Conservation (phyloP, 1,140 invertebrate species). For the Diachasmimorpha longicaudata region DNA sequence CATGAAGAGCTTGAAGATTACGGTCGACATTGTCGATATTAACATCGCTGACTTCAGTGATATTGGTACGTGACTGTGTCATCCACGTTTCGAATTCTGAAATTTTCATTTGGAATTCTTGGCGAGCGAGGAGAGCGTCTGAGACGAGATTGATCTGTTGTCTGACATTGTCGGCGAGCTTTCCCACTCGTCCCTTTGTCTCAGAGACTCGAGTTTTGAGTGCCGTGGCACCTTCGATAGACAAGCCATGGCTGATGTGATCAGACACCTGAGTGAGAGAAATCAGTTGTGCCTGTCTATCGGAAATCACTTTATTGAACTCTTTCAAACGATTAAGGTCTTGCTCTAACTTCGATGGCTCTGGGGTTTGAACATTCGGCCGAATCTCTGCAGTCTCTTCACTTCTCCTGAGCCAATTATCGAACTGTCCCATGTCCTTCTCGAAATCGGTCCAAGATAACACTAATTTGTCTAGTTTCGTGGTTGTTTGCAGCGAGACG, state of each 20-base stretch:
- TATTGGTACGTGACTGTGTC: constrained; percentile 74
- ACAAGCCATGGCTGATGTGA: constrained; percentile 75
- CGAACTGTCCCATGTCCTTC: constrained; percentile 72
- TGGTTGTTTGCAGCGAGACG: constrained; percentile 73
- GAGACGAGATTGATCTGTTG: constrained; percentile 79
- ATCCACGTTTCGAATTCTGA: constrained; percentile 86
- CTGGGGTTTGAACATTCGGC: constrained; percentile 69
- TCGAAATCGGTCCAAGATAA: constrained; percentile 82
- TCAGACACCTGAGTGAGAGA: constrained; percentile 80
- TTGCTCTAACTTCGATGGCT: constrained; percentile 75
- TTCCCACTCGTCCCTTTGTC: constrained; percentile 74
- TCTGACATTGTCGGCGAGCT: constrained; percentile 75
- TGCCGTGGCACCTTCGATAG: constrained; percentile 75
- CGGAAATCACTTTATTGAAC: constrained; percentile 81
- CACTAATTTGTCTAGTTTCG: constrained; percentile 80
- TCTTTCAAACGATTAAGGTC: constrained; percentile 75
- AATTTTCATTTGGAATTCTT: constrained; percentile 85
- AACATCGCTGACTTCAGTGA: constrained; percentile 81
- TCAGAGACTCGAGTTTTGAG: constrained; percentile 75
- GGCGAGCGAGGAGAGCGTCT: constrained; percentile 77
- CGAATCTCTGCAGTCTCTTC: constrained; percentile 66
- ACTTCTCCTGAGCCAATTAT: constrained; percentile 74
- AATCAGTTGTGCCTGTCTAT: constrained; percentile 81
- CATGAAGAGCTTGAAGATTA: constrained; percentile 79
- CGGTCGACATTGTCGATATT: constrained; percentile 79